A percentile compares a stretch with the other conserved stretches of the same genome.
These are phyloP conservation scores for Chaetura pelagica DNA, from an alignment of 2,113 vertebrate species.

Conservation along the genomic window DNA sequence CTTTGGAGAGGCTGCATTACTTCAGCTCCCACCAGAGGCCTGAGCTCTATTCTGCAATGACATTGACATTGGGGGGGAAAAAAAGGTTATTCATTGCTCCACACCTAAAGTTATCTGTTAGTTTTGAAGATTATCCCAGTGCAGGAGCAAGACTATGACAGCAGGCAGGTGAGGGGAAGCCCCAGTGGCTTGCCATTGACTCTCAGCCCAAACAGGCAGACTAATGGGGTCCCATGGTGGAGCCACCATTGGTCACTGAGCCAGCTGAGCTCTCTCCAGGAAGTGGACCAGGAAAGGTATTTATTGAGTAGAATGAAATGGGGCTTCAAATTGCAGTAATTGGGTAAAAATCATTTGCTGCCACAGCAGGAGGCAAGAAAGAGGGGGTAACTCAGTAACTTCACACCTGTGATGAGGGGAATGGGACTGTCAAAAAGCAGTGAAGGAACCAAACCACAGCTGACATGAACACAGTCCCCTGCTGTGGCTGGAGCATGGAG, in stretches of 20 bases:
- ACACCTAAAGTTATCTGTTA: background rate
- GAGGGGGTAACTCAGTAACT: accelerated
- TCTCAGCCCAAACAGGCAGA: background rate
- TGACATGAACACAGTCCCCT: background rate
- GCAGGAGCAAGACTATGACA: background rate
- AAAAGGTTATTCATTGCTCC: background rate
- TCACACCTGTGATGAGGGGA: background rate
- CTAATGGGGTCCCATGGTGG: background rate
- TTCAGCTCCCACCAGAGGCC: background rate
- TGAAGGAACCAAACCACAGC: background rate
- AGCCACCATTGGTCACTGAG: background rate
- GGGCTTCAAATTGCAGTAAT: background rate
- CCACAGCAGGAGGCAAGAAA: background rate
- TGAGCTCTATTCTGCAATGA: background rate
- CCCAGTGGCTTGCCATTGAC: background rate
- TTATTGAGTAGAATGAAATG: background rate
- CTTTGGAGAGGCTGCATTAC: background rate
- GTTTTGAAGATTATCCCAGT: background rate
- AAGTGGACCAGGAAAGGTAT: background rate
- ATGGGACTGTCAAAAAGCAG: background rate
- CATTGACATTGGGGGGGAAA: background rate
- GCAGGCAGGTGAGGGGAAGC: accelerated
- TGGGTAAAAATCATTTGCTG: background rate
- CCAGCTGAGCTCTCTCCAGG: background rate
- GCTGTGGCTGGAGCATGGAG: background rate